Evolutionary conservation across 2,113 vertebrate species (phyloP), one percentile per base, ranked within the genome.

Genomic region (Chloroceryle aenea): DNA sequence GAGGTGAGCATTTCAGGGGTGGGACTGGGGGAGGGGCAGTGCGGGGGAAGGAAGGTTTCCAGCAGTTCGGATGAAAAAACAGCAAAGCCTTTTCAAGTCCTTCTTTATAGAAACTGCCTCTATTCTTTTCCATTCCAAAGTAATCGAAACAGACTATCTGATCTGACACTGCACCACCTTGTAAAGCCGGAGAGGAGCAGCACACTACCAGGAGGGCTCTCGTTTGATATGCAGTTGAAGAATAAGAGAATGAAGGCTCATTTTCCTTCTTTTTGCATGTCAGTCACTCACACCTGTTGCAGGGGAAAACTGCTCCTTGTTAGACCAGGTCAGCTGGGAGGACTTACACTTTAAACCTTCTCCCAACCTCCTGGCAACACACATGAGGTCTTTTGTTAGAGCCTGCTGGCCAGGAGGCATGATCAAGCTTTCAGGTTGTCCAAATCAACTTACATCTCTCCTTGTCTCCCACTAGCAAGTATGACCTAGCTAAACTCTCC

Each of bases 41-140:
- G 7, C 15, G 11, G 67, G 12, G 47, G 34, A 48, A 74, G 25
- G 53, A 83, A 91, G 34, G 61, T 90, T 96, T 97, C 90, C 88
- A 97, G 47, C 55, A 91, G 95, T 86, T 93, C 91, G 79, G 66
- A 75, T 94, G 89, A 71, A 90, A 95, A 95, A 82, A 2, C 43
- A 82, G 45, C 7, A 77, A 68, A 92, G 53, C 53, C 87, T 97
- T 97, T 97, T 95, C 71, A 92, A 85, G 87, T 72, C 47, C 62
- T 76, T 8, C 91, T 89, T 53, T 63, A 62, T 16, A 93, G 50
- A 92, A 95, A 80, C 50, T 75, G 84, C 85, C 85, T 97, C 96
- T 89, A 93, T 95, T 94, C 88, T 95, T 97, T 96, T 87, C 72
- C 88, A 93, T 80, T 95, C 91, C 93, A 85, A 88, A 96, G 90